phyloP scores from a whole-genome alignment of 2,888 invertebrate genomes.

The Lithosia quadra region DNA sequence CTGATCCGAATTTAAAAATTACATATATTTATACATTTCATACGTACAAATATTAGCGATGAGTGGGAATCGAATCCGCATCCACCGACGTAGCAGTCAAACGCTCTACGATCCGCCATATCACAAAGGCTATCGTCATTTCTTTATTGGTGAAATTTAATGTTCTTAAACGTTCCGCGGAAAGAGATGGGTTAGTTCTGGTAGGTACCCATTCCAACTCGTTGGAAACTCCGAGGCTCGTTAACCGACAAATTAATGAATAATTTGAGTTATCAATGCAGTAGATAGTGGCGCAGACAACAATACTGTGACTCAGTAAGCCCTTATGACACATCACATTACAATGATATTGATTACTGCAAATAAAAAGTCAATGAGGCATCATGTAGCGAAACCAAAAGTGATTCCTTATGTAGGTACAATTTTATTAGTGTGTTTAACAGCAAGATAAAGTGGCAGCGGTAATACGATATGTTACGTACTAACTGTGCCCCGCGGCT shows the following conservation, averaged over 20 bases:
- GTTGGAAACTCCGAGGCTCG: background rate
- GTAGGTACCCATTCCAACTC: background rate
- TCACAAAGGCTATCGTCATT: background rate
- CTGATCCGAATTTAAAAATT: too few species aligned
- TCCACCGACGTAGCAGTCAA: background rate
- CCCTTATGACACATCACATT: constrained; percentile 61
- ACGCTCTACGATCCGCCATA: too few species aligned
- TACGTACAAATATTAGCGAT: background rate
- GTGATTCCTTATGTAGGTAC: constrained; percentile 32
- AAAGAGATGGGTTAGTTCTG: background rate
- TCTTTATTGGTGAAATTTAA: background rate
- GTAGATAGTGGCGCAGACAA: constrained; percentile 56
- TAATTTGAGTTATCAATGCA: constrained; percentile 49
- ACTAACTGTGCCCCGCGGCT: too few species aligned
- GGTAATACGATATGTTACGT: too few species aligned
- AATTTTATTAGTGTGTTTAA: too few species aligned
- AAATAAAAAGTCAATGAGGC: constrained; percentile 50
- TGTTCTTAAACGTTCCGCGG: background rate
- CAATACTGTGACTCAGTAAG: constrained; percentile 68
- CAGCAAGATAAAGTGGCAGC: too few species aligned
- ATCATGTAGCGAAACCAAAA: constrained; percentile 18
- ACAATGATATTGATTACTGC: constrained; percentile 63
- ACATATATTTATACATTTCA: background rate
- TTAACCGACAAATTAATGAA: constrained; percentile 32
- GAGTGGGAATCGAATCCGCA: background rate